A percentile compares a stretch with the other conserved stretches of the same genome.
These are phyloP conservation scores for Schizothorax lantsangensis DNA, from an alignment of 2,797 vertebrate genomes.

Conservation along the genomic window DNA sequence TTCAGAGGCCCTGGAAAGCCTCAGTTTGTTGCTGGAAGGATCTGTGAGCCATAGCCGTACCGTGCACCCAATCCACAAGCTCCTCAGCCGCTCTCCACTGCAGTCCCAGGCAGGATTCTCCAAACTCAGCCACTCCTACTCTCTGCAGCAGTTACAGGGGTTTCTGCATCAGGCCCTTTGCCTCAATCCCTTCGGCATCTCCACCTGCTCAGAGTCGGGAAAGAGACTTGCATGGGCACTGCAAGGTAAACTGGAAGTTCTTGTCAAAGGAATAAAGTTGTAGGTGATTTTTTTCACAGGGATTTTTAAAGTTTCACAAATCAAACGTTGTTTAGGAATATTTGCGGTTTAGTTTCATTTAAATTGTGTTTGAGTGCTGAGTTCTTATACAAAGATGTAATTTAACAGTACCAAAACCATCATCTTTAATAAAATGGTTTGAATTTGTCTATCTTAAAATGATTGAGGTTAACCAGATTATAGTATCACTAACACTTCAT, in stretches of 20 bases:
- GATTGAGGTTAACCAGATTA: not conserved
- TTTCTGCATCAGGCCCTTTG: conserved; percentile 84
- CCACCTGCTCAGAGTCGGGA: conserved; percentile 86
- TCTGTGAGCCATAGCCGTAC: conserved; percentile 68
- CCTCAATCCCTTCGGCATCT: conserved; percentile 88
- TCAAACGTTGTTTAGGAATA: not conserved
- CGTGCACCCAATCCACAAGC: conserved; percentile 82
- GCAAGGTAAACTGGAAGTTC: conserved; percentile 80
- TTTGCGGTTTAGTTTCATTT: not conserved
- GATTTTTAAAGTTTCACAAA: not conserved
- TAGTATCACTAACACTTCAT: not conserved
- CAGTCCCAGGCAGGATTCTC: conserved; percentile 84
- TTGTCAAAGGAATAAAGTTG: not conserved
- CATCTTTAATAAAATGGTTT: not conserved
- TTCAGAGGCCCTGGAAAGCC: conserved; percentile 80
- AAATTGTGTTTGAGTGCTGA: not conserved
- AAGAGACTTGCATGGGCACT: conserved; percentile 94
- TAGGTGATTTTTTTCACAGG: not conserved
- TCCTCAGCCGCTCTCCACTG: conserved; percentile 83
- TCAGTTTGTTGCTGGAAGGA: conserved; percentile 91
- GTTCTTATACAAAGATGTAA: not conserved
- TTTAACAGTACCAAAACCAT: not conserved
- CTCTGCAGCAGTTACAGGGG: conserved; percentile 81
- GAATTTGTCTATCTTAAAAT: not conserved
- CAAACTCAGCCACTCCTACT: conserved; percentile 79